Evolutionary conservation across 2,888 invertebrate genomes (phyloP).

Genomic region (Mythimna vitellina): DNA sequence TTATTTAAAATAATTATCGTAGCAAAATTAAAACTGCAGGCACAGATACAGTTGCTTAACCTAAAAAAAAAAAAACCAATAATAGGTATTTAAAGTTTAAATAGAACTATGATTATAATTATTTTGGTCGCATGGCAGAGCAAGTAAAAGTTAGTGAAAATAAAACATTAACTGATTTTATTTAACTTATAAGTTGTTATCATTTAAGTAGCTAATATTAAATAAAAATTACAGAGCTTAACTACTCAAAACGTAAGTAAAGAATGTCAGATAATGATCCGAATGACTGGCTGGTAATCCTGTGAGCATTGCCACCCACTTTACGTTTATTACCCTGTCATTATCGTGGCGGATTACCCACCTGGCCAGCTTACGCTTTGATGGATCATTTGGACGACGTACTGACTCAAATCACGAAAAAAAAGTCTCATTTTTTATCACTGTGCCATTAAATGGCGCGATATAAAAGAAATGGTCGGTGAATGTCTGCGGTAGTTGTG

Average conservation of each 20-base stretch:
- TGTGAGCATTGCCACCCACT: conserved; percentile 72
- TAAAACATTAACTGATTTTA: neutral
- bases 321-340: conserved; percentile 72
- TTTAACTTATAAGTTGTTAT: neutral
- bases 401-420: conserved; percentile 57
- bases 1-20: neutral
- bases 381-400: conserved; percentile 71
- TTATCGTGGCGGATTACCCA: conserved; percentile 58
- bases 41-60: too few relatives aligned
- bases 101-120: neutral
- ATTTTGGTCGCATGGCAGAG: conserved; percentile 15
- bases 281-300: conserved; percentile 70
- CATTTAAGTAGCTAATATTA: conserved; percentile 2
- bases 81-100: neutral
- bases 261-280: conserved; percentile 53
- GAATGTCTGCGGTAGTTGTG: conserved; percentile 2
- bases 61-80: too few relatives aligned
- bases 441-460: conserved; percentile 9
- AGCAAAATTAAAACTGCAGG: too few relatives aligned
- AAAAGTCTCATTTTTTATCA: conserved; percentile 37
- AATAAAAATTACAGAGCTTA: conserved; percentile 29
- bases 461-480: conserved; percentile 15
- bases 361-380: conserved; percentile 68
- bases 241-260: conserved; percentile 45
- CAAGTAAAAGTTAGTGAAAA: conserved; percentile 5